These are phyloP conservation scores for Psammodynastes pulverulentus DNA, from an alignment of 2,113 vertebrate genomes.

Conservation along the genomic window DNA sequence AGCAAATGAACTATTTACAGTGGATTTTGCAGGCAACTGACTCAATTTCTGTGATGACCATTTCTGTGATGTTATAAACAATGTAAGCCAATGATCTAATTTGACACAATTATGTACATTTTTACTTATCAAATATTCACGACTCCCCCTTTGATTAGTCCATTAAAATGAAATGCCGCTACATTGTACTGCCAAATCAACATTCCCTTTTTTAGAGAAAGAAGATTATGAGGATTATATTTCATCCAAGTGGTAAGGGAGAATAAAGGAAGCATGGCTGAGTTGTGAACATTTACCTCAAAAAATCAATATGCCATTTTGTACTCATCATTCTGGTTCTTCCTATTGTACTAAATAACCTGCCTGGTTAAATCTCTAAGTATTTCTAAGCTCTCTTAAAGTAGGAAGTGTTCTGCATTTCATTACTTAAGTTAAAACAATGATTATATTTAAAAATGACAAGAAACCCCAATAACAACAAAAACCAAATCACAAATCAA, in stretches of 20 bases:
- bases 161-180: background rate
- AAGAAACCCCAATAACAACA: background rate
- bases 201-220: background rate
- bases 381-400: background rate
- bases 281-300: background rate
- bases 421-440: background rate
- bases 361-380: background rate
- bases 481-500: background rate
- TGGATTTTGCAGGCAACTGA: background rate
- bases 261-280: background rate
- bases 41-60: background rate
- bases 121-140: background rate
- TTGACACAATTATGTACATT: background rate
- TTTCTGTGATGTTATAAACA: background rate
- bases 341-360: background rate
- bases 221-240: background rate
- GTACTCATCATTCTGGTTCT: background rate
- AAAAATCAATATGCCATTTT: background rate
- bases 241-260: background rate
- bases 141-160: background rate
- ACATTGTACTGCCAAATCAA: background rate
- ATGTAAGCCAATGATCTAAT: background rate
- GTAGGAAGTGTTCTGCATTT: background rate
- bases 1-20: background rate
- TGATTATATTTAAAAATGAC: background rate